Base-by-base conservation (phyloP, 2,113 vertebrate genomes). In the Amblyopsis rosae region DNA sequence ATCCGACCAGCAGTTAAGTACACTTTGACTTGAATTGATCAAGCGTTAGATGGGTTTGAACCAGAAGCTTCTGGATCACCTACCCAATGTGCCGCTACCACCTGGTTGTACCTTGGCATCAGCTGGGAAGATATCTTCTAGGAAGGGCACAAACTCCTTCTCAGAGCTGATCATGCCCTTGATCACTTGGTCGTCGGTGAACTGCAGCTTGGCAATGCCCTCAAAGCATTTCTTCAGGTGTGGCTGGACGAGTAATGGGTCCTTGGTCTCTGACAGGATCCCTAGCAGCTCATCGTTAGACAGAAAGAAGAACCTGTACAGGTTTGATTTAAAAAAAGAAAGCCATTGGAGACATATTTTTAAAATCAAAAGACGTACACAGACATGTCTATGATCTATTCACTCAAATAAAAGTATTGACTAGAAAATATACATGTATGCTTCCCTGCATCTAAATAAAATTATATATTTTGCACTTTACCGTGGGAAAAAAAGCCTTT, bases 221-320 rank as follows among this genome's bases (percentile, higher is more conserved):
- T 98, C 94, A 81, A 98, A 98, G 85, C 96, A 98, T 77, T 97
- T 98, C 89, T 97, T 98, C 59, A 98, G 88, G 75, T 98, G 95
- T 0, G 95, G 95, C 69, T 98, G 96, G 2, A 98, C 96, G 15
- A 95, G 91, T 62, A 94, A 88, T 0, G 96, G 96, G 84, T 19
- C 19, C 19, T 19, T 19, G 19, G 19, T 19, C 19, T 19, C 19
- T 19, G 19, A 19, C 19, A 19, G 19, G 19, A 19, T 19, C 19
- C 19, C 19, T 19, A 19, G 19, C 19, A 19, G 19, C 19, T 19
- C 19, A 19, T 19, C 19, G 19, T 19, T 19, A 19, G 19, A 19
- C 19, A 19, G 19, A 19, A 19, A 19, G 19, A 75, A 98, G 91
- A 55, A 98, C 89, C 74, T 98, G n/a, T n/a, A n/a, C n/a, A n/a